phyloP scores from a whole-genome alignment of 2,888 invertebrate genomes.

The Drosophila nr. perissopoda region DNA sequence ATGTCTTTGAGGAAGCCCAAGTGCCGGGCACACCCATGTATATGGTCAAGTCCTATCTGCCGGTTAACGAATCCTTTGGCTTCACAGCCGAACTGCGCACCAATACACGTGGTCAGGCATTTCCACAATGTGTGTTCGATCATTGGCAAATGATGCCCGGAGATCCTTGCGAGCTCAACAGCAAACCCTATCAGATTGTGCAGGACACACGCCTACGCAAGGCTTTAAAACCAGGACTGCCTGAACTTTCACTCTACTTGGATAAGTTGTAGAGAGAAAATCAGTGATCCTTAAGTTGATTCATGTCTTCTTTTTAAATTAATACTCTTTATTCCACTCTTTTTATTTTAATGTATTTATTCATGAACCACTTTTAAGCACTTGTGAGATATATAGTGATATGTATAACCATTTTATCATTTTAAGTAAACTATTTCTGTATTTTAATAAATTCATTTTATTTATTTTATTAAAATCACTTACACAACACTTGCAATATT shows the following conservation, averaged over 20 bases:
- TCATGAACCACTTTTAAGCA: not conserved
- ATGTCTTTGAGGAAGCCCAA: slow-evolving; percentile 98
- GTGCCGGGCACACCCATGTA: slow-evolving; percentile 99
- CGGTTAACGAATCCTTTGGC: slow-evolving; percentile 99
- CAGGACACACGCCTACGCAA: slow-evolving; percentile 99
- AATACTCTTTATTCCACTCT: not conserved
- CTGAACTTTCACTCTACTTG: slow-evolving; percentile 96
- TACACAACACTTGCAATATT: not conserved
- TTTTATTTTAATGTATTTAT: not conserved
- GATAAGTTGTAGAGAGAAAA: slow-evolving; percentile 95
- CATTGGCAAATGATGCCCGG: slow-evolving; percentile 99
- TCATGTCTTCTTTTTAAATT: not conserved
- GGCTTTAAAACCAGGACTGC: slow-evolving; percentile 99
- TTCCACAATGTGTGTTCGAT: slow-evolving; percentile 99
- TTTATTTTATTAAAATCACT: not conserved
- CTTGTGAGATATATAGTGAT: not conserved
- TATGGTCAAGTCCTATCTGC: slow-evolving; percentile 98
- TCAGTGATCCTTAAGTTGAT: not conserved
- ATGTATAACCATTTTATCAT: not conserved
- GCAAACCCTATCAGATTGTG: slow-evolving; percentile 92
- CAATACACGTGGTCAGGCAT: slow-evolving; percentile 99
- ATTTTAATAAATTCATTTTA: not conserved
- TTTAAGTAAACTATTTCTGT: not conserved
- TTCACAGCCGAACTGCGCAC: slow-evolving; percentile 99
- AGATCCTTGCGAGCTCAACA: slow-evolving; percentile 92